Percentiles rank a stretch among this genome's conserved stretches.
Conservation (phyloP, 1,140 invertebrate species). For the Lordiphosa stackelbergi region DNA sequence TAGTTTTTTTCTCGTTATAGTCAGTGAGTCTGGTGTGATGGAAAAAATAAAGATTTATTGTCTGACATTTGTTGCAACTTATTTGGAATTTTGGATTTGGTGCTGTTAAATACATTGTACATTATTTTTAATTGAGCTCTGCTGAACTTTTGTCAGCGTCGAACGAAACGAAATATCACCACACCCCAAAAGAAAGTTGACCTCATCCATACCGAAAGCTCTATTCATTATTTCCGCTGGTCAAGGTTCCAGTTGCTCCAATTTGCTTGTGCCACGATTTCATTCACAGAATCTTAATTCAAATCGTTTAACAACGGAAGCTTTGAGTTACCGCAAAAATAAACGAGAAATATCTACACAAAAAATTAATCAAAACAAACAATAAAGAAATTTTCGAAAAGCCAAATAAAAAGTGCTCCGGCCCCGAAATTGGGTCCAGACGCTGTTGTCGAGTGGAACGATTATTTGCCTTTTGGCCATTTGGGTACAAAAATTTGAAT, state of each 20-base stretch:
- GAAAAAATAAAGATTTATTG: slow-evolving; percentile 59
- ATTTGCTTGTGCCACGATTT: slow-evolving; percentile 50
- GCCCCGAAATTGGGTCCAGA: slow-evolving; percentile 46
- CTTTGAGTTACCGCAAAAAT: slow-evolving; percentile 45
- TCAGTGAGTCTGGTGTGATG: slow-evolving; percentile 7
- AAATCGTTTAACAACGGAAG: slow-evolving; percentile 72
- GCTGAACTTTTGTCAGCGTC: background rate
- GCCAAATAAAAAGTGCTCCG: slow-evolving; percentile 61
- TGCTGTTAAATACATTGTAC: slow-evolving; percentile 16
- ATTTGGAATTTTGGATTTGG: slow-evolving; percentile 38
- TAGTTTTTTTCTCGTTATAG: slow-evolving; percentile 27
- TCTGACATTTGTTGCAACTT: slow-evolving; percentile 47
- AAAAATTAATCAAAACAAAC: slow-evolving; percentile 71
- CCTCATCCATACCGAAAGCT: slow-evolving; percentile 14
- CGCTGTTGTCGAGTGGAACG: slow-evolving; percentile 26
- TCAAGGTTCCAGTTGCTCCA: slow-evolving; percentile 48
- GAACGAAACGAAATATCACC: slow-evolving; percentile 14
- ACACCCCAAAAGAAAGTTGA: slow-evolving; percentile 57
- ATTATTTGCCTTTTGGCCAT: slow-evolving; percentile 33
- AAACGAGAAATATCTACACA: slow-evolving; percentile 11
- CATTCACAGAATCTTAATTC: slow-evolving; percentile 66
- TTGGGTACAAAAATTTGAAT: slow-evolving; percentile 52
- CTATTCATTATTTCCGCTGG: slow-evolving; percentile 56
- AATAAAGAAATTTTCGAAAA: slow-evolving; percentile 65
- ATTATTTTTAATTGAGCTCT: slow-evolving; percentile 25